Conservation (phyloP, 2,888 invertebrate species). For the Craniophora ligustri region DNA sequence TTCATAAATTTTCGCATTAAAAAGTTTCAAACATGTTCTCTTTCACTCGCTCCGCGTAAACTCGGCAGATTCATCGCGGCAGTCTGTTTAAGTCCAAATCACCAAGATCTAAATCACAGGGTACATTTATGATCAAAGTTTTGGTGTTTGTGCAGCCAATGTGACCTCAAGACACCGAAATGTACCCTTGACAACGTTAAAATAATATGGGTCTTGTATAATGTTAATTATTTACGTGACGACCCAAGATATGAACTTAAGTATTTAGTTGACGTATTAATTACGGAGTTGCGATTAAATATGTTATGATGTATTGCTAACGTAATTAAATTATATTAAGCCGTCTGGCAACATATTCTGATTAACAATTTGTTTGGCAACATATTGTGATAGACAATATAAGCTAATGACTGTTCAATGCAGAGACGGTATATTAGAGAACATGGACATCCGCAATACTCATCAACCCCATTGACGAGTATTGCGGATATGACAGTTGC, state of each 20-base stretch:
- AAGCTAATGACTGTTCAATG: neutral
- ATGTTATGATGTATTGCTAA: neutral
- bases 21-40: slow-evolving; percentile 22
- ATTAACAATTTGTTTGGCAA: neutral
- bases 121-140: slow-evolving; percentile 75
- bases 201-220: slow-evolving; percentile 65
- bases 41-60: slow-evolving; percentile 21
- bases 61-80: slow-evolving; percentile 47
- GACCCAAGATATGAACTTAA: slow-evolving; percentile 46
- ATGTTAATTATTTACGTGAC: slow-evolving; percentile 76
- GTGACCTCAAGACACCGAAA: slow-evolving; percentile 66
- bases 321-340: neutral
- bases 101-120: slow-evolving; percentile 63
- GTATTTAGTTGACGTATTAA: slow-evolving; percentile 41
- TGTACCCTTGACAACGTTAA: slow-evolving; percentile 53
- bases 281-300: slow-evolving; percentile 21
- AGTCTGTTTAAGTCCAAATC: slow-evolving; percentile 54
- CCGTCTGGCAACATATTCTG: neutral
- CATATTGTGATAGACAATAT: neutral
- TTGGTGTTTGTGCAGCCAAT: slow-evolving; percentile 69
- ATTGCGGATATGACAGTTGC: too few species aligned
- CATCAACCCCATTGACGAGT: too few species aligned
- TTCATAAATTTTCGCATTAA: slow-evolving; percentile 13
- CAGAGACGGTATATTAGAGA: too few species aligned
- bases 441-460: too few species aligned